Evolutionary conservation across 2,113 vertebrate genomes (phyloP), one percentile per base, ranked within the genome.

Genomic region (Smithornis capensis): DNA sequence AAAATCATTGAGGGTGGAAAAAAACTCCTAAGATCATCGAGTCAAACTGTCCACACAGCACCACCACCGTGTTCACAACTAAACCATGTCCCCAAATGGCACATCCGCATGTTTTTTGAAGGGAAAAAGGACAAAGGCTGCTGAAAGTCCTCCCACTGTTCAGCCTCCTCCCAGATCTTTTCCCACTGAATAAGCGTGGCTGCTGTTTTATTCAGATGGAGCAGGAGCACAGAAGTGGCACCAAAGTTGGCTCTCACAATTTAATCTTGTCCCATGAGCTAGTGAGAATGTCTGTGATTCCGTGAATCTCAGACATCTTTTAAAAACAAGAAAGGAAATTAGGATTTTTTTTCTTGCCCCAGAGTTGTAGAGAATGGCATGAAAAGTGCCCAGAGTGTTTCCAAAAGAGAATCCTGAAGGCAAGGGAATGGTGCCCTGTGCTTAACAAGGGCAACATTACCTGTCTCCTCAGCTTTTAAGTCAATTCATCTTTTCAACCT

Each of bases 151-250:
- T 65, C 12, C 11, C 21, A 1, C n/a, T 19, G 16, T 10, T 35
- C 25, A 44, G 52, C 33, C 35, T 81, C 3, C 35, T 67, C 0
- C 0, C 22, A 38, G 52, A 17, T 42, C 38, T 29, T 19, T 14
- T 64, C 49, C 68, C 23, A 4, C 18, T 12, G 38, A 7, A 1
- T 33, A 11, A 71, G 12, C 0, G 0, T 14, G 29, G 21, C 22
- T 44, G 17, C 24, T 13, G 0, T 65, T 76, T 73, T 56, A 45
- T 86, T 83, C 56, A 42, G 28, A 25, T 45, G 67, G 42, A 49
- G 57, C n/a, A 49, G n/a, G 24, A 79, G 52, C 45, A 52, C 45
- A 88, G 40, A 87, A 67, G 17, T 35, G 12, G 21, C 42, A 42
- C 19, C 59, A 73, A 82, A 74, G 0, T 17, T n/a, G 70, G 7